phyloP scores from a whole-genome alignment of 2,113 vertebrate genomes.

The Psammodynastes pulverulentus region DNA sequence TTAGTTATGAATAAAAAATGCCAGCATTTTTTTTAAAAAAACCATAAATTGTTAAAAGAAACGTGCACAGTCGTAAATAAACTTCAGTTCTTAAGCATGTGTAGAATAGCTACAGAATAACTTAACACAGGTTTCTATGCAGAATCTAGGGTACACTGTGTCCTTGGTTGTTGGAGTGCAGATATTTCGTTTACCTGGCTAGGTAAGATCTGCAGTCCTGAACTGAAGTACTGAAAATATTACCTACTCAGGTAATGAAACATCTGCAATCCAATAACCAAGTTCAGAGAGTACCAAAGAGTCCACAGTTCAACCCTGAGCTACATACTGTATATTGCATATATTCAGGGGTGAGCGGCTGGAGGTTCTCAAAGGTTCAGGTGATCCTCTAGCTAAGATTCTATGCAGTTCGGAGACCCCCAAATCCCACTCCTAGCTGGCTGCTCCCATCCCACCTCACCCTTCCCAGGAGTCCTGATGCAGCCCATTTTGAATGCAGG shows the following conservation, averaged over 20 bases:
- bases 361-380: no score
- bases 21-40: neutral
- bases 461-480: no score
- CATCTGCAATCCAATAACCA: neutral
- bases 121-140: neutral
- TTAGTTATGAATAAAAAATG: neutral
- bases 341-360: no score
- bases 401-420: no score
- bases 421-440: no score
- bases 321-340: neutral
- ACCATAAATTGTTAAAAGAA: neutral
- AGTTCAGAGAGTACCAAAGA: neutral
- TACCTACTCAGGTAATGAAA: neutral
- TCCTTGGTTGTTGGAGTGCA: neutral
- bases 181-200: neutral
- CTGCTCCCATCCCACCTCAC: no score
- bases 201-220: neutral
- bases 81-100: neutral
- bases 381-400: no score
- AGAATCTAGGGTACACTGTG: neutral
- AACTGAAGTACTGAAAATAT: neutral
- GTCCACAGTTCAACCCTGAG: neutral
- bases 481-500: no score
- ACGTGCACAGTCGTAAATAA: neutral
- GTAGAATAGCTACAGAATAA: neutral